phyloP scores from a whole-genome alignment of 2,888 invertebrate species.

The Microplitis manilae region DNA sequence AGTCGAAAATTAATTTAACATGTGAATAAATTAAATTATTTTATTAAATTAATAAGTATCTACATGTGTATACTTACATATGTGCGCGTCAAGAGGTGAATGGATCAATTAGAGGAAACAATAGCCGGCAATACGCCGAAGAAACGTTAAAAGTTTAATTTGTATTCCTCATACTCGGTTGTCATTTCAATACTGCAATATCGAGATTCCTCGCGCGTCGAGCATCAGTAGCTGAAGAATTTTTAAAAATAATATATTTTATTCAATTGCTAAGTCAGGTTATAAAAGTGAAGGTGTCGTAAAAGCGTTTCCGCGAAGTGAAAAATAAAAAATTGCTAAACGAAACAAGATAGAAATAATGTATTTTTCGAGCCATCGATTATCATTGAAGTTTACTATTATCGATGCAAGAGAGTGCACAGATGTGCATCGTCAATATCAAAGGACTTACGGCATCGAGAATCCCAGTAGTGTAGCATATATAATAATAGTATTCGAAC shows the following conservation, averaged over 20 bases:
- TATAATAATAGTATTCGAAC: constrained; percentile 58
- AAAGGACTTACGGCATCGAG: not conserved
- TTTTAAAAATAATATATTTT: not conserved
- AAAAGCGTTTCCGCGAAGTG: not conserved
- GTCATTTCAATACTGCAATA: constrained; percentile 8
- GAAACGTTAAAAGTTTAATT: constrained; percentile 55
- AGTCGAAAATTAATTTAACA: too few relatives aligned
- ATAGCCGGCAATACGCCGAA: constrained; percentile 60
- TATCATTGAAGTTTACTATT: not conserved
- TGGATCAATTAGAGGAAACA: constrained; percentile 60
- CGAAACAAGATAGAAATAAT: not conserved
- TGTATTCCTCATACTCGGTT: constrained; percentile 43
- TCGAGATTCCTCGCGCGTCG: constrained; percentile 29
- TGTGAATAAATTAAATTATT: too few relatives aligned
- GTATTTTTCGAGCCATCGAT: not conserved
- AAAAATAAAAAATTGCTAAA: not conserved
- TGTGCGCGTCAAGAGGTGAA: not conserved
- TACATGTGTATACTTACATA: not conserved
- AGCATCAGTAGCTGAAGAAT: constrained; percentile 35
- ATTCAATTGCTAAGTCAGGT: not conserved
- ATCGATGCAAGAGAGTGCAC: not conserved
- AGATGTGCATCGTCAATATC: constrained; percentile 1
- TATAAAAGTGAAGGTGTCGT: not conserved
- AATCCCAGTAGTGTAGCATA: not conserved
- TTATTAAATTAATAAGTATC: too few relatives aligned